Percentiles rank a stretch among this genome's conserved stretches.
Conservation (phyloP, 2,113 vertebrate species). For the Ceyx cyanopectus region DNA sequence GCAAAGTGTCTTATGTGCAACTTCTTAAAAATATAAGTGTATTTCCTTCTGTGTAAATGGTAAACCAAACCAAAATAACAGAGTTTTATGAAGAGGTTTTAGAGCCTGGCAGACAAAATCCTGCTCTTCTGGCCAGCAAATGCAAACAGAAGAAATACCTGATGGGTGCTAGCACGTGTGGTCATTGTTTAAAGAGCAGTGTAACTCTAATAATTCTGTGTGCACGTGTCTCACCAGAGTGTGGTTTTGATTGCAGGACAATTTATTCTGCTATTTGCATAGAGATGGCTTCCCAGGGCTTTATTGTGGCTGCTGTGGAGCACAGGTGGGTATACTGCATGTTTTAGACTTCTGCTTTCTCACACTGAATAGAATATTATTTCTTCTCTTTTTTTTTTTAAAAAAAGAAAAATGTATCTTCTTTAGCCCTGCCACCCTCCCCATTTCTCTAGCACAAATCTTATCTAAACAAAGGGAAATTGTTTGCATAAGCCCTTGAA, state of each 20-base stretch:
- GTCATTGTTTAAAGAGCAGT: not conserved
- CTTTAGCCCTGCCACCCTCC: not conserved
- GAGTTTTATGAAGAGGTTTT: not conserved
- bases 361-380: not conserved
- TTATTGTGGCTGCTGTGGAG: constrained; percentile 93
- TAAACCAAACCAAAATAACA: not conserved
- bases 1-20: not conserved
- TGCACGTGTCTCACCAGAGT: not conserved
- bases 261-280: constrained; percentile 93
- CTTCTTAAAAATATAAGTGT: not conserved
- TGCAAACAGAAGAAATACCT: not conserved
- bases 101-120: not conserved
- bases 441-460: not conserved
- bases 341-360: not conserved
- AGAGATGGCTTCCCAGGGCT: constrained; percentile 92
- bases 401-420: not conserved
- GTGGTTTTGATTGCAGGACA: constrained; percentile 81
- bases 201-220: not conserved
- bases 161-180: not conserved
- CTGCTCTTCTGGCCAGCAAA: not conserved
- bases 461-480: not conserved
- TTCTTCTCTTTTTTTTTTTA: not conserved
- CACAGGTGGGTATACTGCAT: constrained; percentile 84
- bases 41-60: not conserved
- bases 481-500: not conserved